These are phyloP conservation scores for Atherinosoma microstoma DNA, from an alignment of 2,797 vertebrate genomes.

Conservation along the genomic window DNA sequence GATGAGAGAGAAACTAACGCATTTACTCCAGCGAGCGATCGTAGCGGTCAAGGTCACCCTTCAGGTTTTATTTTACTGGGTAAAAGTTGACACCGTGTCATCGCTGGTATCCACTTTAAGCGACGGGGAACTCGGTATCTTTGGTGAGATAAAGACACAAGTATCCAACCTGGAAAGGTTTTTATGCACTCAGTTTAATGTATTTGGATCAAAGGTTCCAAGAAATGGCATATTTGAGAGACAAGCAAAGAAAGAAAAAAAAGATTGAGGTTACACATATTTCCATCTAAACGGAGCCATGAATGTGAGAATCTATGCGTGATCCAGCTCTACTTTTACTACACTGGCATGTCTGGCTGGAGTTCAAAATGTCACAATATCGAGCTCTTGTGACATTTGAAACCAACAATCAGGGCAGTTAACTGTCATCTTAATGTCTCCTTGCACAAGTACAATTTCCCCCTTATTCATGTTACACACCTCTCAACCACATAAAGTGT, in stretches of 20 bases:
- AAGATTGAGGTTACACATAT: slow-evolving; percentile 13
- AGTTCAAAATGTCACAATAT: slow-evolving; percentile 39
- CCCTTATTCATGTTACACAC: slow-evolving; percentile 11
- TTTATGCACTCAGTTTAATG: slow-evolving; percentile 5
- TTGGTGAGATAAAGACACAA: background rate
- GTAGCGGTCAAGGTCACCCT: background rate
- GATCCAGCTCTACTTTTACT: background rate
- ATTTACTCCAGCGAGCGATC: background rate
- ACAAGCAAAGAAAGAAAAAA: slow-evolving; percentile 4
- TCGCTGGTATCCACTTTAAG: background rate
- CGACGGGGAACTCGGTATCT: background rate
- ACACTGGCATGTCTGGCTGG: background rate
- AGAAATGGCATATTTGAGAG: slow-evolving; percentile 41
- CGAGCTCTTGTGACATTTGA: slow-evolving; percentile 35
- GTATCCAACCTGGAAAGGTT: background rate
- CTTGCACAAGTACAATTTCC: slow-evolving; percentile 23
- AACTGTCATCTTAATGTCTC: slow-evolving; percentile 28
- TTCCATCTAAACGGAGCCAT: slow-evolving; percentile 4
- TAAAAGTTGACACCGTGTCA: slow-evolving; percentile 3
- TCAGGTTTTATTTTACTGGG: slow-evolving; percentile 3
- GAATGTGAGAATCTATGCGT: background rate
- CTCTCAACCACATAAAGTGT: slow-evolving; percentile 6
- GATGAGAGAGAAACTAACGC: background rate
- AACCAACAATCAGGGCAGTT: slow-evolving; percentile 38
- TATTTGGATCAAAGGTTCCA: slow-evolving; percentile 49